phyloP scores from a whole-genome alignment of 2,888 invertebrate genomes.

The Arctia plantaginis region DNA sequence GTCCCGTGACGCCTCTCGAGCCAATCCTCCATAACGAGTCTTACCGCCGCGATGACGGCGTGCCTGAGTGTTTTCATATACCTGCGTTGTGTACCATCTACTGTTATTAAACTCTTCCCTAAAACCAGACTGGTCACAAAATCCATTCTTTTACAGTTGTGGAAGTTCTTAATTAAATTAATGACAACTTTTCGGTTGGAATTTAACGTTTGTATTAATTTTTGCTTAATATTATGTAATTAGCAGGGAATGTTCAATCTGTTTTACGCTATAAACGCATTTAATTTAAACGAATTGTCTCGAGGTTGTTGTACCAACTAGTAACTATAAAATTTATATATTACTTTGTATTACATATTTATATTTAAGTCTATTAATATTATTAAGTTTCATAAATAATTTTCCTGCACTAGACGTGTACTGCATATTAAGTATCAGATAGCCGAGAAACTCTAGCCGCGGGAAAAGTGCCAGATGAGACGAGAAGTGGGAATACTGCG shows the following conservation, averaged over 20 bases:
- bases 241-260: background rate
- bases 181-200: too few relatives aligned
- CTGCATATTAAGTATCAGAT: conserved; percentile 70
- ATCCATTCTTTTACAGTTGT: too few relatives aligned
- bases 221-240: too few relatives aligned
- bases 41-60: too few relatives aligned
- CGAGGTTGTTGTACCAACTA: background rate
- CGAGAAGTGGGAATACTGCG: conserved; percentile 67
- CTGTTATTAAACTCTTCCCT: too few relatives aligned
- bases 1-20: too few relatives aligned
- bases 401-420: conserved; percentile 53
- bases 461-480: conserved; percentile 78
- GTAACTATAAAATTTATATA: background rate
- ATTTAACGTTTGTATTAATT: too few relatives aligned
- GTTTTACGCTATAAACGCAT: background rate
- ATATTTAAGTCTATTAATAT: conserved; percentile 35
- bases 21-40: too few relatives aligned
- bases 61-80: too few relatives aligned
- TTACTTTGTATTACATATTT: conserved; percentile 3
- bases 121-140: too few relatives aligned
- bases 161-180: too few relatives aligned
- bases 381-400: conserved; percentile 68
- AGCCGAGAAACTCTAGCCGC: conserved; percentile 73
- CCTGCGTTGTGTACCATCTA: too few relatives aligned
- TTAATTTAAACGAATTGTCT: background rate